These are phyloP conservation scores for Vesta saturnalis DNA, from an alignment of 2,888 invertebrate species.

Conservation along the genomic window DNA sequence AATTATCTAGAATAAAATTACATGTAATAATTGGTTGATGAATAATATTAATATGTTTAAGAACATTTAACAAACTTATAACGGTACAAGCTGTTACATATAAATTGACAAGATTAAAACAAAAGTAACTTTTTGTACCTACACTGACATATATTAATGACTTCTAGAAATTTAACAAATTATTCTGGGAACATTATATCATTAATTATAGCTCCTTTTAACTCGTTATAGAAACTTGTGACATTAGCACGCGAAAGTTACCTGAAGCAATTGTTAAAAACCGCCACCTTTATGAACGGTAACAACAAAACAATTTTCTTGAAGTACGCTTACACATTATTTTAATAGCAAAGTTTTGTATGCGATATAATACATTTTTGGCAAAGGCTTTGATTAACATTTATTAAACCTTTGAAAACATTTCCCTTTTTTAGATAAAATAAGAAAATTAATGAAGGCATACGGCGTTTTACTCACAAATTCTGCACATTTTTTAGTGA, in stretches of 20 bases:
- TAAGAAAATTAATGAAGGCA: no score
- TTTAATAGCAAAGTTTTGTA: not conserved
- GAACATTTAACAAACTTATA: conserved; percentile 14
- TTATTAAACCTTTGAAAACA: no score
- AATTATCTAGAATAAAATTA: no score
- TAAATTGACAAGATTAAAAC: conserved; percentile 20
- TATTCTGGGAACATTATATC: conserved; percentile 25
- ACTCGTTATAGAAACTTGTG: conserved; percentile 29
- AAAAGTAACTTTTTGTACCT: conserved; percentile 22
- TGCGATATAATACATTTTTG: not conserved
- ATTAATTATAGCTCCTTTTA: conserved; percentile 35
- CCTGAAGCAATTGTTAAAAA: conserved; percentile 29
- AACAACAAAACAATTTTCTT: conserved; percentile 1
- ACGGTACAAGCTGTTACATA: conserved; percentile 14
- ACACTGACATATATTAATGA: conserved; percentile 25
- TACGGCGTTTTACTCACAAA: no score
- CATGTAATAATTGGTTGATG: not conserved
- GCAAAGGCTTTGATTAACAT: not conserved
- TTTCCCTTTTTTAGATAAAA: no score
- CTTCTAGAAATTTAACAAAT: conserved; percentile 29
- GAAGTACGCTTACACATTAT: conserved; percentile 2
- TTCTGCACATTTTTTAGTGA: no score
- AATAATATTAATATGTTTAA: not conserved
- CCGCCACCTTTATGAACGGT: conserved; percentile 16
- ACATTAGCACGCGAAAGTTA: conserved; percentile 29